phyloP scores from a whole-genome alignment of 2,113 vertebrate species.

The Hipposideros armiger region DNA sequence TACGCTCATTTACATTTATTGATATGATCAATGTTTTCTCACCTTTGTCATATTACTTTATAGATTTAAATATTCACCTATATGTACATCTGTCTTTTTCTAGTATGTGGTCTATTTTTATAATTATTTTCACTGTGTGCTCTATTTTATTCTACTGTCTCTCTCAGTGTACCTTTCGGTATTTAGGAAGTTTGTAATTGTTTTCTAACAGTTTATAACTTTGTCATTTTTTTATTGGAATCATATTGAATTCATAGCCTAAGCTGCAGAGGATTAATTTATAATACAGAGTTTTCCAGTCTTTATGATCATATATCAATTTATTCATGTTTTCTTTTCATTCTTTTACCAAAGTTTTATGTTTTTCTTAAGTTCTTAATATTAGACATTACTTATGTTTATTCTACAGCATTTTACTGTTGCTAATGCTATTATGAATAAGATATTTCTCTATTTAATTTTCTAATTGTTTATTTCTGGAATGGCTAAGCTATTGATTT shows the following conservation, averaged over 20 bases:
- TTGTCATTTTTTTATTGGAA: not conserved
- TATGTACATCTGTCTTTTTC: not conserved
- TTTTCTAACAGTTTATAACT: not conserved
- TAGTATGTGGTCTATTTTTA: not conserved
- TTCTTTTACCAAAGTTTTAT: not conserved
- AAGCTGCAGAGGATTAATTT: not conserved
- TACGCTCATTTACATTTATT: conserved; percentile 1
- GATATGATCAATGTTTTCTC: not conserved
- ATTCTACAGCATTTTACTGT: not conserved
- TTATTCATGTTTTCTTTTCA: not conserved
- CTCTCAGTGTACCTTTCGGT: not conserved
- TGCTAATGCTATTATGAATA: not conserved
- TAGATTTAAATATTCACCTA: not conserved
- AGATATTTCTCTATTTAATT: not conserved
- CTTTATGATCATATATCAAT: not conserved
- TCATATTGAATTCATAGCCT: not conserved
- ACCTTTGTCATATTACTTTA: not conserved
- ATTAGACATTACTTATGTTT: conserved; percentile 4
- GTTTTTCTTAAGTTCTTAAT: conserved; percentile 1
- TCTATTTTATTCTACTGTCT: not conserved
- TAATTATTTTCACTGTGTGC: not conserved
- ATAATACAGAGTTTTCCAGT: not conserved
- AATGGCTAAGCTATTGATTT: not conserved
- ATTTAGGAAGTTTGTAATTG: conserved; percentile 39
- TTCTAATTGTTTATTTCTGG: conserved; percentile 37